phyloP scores from a whole-genome alignment of 2,113 vertebrate species.

The Stigmatopora nigra region DNA sequence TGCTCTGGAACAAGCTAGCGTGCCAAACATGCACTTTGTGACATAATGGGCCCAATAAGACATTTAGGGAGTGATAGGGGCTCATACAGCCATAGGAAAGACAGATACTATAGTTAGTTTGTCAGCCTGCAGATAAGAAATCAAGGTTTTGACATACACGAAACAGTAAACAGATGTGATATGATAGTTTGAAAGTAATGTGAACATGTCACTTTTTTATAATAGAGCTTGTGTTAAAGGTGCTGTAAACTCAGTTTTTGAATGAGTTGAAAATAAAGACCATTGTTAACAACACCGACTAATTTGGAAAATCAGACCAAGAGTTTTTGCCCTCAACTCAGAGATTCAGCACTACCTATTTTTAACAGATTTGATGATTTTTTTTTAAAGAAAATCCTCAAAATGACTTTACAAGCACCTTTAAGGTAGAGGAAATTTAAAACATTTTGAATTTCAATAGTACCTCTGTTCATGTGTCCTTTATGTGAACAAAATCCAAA shows the following conservation, averaged over 20 bases:
- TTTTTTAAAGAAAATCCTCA: too few relatives aligned
- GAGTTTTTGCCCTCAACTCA: too few relatives aligned
- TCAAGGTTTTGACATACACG: background rate
- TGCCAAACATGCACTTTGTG: constrained; percentile 5
- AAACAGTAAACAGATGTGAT: constrained; percentile 4
- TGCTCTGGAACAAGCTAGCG: background rate
- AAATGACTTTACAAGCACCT: too few relatives aligned
- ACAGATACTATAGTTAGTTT: background rate
- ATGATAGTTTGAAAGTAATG: constrained; percentile 5
- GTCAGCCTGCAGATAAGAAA: background rate
- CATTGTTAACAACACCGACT: too few relatives aligned
- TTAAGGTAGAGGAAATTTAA: too few relatives aligned
- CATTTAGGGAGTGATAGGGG: background rate
- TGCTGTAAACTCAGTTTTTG: too few relatives aligned
- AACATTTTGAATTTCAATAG: too few relatives aligned
- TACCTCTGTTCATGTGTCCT: background rate
- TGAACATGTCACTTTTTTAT: constrained; percentile 13
- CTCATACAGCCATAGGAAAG: background rate
- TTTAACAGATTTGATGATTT: too few relatives aligned
- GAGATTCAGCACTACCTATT: too few relatives aligned
- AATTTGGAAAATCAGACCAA: too few relatives aligned
- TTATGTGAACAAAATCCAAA: background rate
- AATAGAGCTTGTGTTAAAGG: too few relatives aligned
- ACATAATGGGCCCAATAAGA: constrained; percentile 1
- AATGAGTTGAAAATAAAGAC: too few relatives aligned